phyloP scores from a whole-genome alignment of 2,113 vertebrate species.

The Casuarius casuarius region DNA sequence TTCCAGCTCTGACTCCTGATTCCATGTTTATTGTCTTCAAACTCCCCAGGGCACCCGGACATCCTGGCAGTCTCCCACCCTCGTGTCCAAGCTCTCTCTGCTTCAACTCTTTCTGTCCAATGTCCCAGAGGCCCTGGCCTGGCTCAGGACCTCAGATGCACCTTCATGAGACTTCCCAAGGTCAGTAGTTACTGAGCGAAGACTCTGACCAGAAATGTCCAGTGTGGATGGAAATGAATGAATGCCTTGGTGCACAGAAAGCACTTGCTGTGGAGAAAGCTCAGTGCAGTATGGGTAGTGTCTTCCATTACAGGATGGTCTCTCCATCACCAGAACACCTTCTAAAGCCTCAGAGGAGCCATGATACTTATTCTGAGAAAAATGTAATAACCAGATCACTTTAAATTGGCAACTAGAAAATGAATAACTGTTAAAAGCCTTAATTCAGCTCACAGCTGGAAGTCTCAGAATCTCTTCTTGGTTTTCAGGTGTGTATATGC shows the following conservation, averaged over 20 bases:
- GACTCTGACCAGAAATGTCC: neutral
- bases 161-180: neutral
- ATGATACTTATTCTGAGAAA: slow-evolving; percentile 3
- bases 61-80: neutral
- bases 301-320: neutral
- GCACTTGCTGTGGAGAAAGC: neutral
- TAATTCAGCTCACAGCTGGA: slow-evolving; percentile 17
- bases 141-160: neutral
- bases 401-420: slow-evolving; percentile 28
- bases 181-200: neutral
- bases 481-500: slow-evolving; percentile 6
- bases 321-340: neutral
- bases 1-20: neutral
- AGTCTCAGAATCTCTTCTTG: neutral
- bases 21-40: neutral
- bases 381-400: neutral
- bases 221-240: neutral
- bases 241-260: neutral
- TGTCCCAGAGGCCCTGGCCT: neutral
- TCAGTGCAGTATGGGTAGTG: neutral
- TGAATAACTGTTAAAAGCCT: neutral
- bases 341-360: neutral
- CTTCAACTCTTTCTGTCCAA: neutral
- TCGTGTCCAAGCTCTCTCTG: neutral
- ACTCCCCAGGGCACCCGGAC: neutral